Percentiles rank a stretch among this genome's conserved stretches.
Conservation (phyloP, 2,113 vertebrate species). For the Periophthalmodon schlosseri region DNA sequence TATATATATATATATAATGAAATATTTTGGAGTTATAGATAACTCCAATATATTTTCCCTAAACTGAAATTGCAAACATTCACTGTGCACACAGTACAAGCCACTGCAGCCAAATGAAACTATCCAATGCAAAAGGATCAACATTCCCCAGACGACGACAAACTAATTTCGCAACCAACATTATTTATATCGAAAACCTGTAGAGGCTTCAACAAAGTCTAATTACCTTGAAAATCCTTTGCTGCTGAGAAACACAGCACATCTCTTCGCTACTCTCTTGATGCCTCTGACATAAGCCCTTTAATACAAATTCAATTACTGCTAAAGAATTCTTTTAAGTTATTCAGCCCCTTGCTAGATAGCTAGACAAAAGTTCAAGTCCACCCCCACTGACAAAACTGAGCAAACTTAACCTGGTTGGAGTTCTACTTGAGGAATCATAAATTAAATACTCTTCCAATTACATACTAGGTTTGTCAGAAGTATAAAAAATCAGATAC, state of each 20-base stretch:
- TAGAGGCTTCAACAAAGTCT: neutral
- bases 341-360: neutral
- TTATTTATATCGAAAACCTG: neutral
- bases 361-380: neutral
- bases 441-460: neutral
- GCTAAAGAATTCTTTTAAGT: neutral
- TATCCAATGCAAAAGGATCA: no score
- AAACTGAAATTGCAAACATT: no score
- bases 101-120: no score
- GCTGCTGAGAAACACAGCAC: neutral
- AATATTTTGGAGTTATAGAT: no score
- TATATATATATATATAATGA: no score
- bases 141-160: no score
- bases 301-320: neutral
- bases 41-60: no score
- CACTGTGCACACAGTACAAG: no score
- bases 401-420: neutral
- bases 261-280: neutral
- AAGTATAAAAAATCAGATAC: no score
- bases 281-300: neutral
- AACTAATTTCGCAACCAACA: neutral
- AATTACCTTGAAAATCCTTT: neutral
- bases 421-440: neutral
- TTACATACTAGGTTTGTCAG: no score
- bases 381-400: neutral